Percentiles rank a stretch among this genome's conserved stretches.
These are phyloP conservation scores for Aricia artaxerxes DNA, from an alignment of 2,888 invertebrate genomes.

Conservation along the genomic window DNA sequence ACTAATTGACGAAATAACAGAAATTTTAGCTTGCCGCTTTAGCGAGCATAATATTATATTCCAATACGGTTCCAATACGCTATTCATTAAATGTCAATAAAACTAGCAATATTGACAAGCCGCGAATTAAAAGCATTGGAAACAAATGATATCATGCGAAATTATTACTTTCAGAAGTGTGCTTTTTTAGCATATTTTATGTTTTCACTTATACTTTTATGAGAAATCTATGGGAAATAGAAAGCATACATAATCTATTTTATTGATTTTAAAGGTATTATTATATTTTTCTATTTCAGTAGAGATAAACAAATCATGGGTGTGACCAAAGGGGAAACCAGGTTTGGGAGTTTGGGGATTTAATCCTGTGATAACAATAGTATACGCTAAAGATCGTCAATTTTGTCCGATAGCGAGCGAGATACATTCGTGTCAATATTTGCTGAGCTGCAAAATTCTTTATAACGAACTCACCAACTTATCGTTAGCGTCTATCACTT, in stretches of 20 bases:
- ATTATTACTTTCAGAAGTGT: background rate
- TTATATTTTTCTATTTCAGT: too few species aligned
- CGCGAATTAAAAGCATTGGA: background rate
- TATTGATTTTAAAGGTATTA: too few species aligned
- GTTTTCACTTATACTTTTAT: too few species aligned
- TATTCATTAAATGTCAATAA: background rate
- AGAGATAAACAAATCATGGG: too few species aligned
- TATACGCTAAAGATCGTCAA: background rate
- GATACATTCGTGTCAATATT: background rate
- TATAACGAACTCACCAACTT: background rate
- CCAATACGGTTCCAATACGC: background rate
- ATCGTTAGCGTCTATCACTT: background rate
- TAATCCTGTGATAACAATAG: background rate
- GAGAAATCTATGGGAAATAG: too few species aligned
- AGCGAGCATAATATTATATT: background rate
- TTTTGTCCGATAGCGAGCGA: background rate
- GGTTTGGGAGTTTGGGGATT: background rate
- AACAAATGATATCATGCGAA: background rate
- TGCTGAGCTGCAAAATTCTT: background rate
- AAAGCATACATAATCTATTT: too few species aligned
- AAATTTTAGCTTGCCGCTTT: background rate
- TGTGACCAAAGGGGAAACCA: too few species aligned
- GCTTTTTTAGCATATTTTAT: background rate
- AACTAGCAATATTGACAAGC: constrained; percentile 1
- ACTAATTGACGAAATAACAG: background rate